Base-by-base conservation (phyloP, 2,888 invertebrate genomes). In the Acanthosepion lycidas region DNA sequence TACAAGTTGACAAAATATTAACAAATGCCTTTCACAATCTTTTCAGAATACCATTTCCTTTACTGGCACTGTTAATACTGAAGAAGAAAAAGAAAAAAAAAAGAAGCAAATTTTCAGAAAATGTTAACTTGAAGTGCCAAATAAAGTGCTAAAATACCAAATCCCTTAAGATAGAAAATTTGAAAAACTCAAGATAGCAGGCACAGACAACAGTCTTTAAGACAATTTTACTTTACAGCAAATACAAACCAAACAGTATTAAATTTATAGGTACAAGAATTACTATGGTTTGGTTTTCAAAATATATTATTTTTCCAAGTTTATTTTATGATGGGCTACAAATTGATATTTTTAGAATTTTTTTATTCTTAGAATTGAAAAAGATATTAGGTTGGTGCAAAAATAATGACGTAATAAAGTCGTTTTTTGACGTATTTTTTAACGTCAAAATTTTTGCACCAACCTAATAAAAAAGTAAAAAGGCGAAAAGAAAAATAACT, bases 121-220 rank as follows among this genome's bases (percentile, higher is more conserved):
- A 64, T 64, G 23, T 64, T 64, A 26, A 64, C 28, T 64, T 26
- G 26, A 23, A 51, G 51, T 51, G 28, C 26, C 26, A 64, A 64
- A 64, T 15, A 51, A 78, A 78, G n/a, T 78, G n/a, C n/a, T 78
- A 33, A 33, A 78, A 78, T 78, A 78, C 78, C 78, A 78, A 78
- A 78, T n/a, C 78, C 78, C 78, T 78, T 33, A 78, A n/a, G 78
- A 78, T 78, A 78, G n/a, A 78, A 78, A 78, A 78, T n/a, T 28
- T 78, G 78, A n/a, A 78, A 26, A 78, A 78, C 28, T n/a, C 78
- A 78, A 78, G 8, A 33, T 9, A 33, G n/a, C n/a, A 78, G n/a
- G 78, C 78, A 78, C n/a, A 78, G 28, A 78, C 28, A 78, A 8
- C n/a, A 23, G 78, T 78, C 15, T 78, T n/a, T n/a, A 78, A 78